Evolutionary conservation across 2,888 invertebrate genomes (phyloP).

Genomic region (Balanococcus diminutus): DNA sequence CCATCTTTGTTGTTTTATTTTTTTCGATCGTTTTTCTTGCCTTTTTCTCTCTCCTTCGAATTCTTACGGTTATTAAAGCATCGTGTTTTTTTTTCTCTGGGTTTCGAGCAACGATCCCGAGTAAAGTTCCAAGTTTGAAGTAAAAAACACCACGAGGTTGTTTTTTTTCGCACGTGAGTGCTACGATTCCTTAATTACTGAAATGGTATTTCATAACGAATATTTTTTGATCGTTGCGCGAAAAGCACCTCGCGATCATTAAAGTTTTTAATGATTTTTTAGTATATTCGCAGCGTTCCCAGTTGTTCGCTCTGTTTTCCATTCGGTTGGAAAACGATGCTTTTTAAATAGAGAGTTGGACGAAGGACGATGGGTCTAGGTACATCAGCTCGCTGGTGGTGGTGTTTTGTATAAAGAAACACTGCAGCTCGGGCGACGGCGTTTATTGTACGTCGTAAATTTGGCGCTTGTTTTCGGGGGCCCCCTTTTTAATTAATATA

Average conservation of each 20-base stretch:
- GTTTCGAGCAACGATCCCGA: background rate
- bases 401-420: background rate
- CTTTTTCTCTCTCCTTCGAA: background rate
- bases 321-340: background rate
- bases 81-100: background rate
- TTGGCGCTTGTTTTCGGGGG: background rate
- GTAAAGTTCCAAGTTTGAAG: background rate
- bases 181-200: slow-evolving; percentile 15
- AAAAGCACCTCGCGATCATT: slow-evolving; percentile 4
- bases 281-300: background rate
- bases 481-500: slow-evolving; percentile 12
- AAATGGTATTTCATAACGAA: slow-evolving; percentile 18
- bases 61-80: slow-evolving; percentile 27
- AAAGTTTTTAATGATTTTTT: slow-evolving; percentile 30
- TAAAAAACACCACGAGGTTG: background rate
- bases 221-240: slow-evolving; percentile 9
- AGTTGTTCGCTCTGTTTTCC: background rate
- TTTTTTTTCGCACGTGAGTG: background rate
- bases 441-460: slow-evolving; percentile 1
- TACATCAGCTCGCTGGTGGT: background rate
- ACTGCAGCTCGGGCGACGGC: background rate
- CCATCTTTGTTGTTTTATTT: background rate
- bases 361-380: background rate
- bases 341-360: background rate
- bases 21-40: slow-evolving; percentile 4